Evolutionary conservation across 2,888 invertebrate species (phyloP), one percentile per base, ranked within the genome.

Genomic region (Gymnoscelis rufifasciata): DNA sequence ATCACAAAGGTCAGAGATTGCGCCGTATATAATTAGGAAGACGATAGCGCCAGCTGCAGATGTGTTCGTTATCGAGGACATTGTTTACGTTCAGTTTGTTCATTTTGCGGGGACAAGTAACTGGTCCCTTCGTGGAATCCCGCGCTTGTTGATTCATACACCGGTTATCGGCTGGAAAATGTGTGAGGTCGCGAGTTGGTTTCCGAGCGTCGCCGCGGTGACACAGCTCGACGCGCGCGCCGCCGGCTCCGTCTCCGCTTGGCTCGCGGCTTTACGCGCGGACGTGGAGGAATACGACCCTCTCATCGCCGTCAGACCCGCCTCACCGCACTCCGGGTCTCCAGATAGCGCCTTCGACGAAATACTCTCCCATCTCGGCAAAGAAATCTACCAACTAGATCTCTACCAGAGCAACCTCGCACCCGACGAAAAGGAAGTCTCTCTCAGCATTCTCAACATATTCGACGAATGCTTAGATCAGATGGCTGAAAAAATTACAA

Each of bases 101-200:
- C 10, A 19, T n/a, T 53, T 57, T 54, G 66, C 60, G 65, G 64
- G 62, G 63, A 68, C 78, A 73, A 73, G 65, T 19, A 19, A 74
- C 61, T 59, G 64, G 73, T 66, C 70, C 76, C 70, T 83, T 81
- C 84, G 80, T 70, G 83, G 84, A 83, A 84, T 73, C 68, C 70
- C 69, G 66, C 64, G 80, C 39, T 35, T 33, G 39, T 73, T 86
- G 87, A 87, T 63, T 88, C 86, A 88, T 73, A 77, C 79, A 83
- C 83, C 83, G 87, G 86, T 84, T 87, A 83, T 84, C 86, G 75
- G 56, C 57, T 62, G 63, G 71, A 74, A 58, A 61, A 80, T 83
- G 79, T 81, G 83, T 69, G 83, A 81, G 67, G 74, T 79, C 65
- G 74, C 79, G 74, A 87, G 86, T 87, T 88, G 87, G 86, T 77